A percentile compares a stretch with the other conserved stretches of the same genome.
phyloP scores from a whole-genome alignment of 2,888 invertebrate genomes.

The Drosophila ustulata region DNA sequence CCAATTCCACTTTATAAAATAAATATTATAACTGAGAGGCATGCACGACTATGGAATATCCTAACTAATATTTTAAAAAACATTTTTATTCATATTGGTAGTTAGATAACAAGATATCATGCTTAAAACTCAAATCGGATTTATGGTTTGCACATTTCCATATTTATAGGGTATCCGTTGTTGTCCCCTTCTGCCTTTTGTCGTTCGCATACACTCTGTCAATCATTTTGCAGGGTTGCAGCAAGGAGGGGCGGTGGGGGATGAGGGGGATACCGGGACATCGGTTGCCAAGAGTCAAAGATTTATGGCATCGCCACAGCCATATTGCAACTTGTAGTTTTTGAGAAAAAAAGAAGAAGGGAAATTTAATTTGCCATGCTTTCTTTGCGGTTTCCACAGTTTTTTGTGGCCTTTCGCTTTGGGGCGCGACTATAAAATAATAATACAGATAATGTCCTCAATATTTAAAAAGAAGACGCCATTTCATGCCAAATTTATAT shows the following conservation, averaged over 20 bases:
- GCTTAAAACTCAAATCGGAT: too few relatives aligned
- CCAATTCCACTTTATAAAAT: constrained; percentile 48
- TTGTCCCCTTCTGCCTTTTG: constrained; percentile 22
- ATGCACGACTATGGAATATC: constrained; percentile 34
- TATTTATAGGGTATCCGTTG: constrained; percentile 28
- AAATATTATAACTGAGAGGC: constrained; percentile 4
- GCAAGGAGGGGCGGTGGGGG: constrained; percentile 28
- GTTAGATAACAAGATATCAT: too few relatives aligned
- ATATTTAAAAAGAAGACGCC: constrained; percentile 68
- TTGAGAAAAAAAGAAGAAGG: constrained; percentile 37
- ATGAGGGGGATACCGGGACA: background rate
- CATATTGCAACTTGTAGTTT: constrained; percentile 51
- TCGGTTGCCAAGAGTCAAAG: constrained; percentile 66
- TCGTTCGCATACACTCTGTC: constrained; percentile 56
- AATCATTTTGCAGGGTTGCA: constrained; percentile 54
- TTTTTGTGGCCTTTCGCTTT: constrained; percentile 24
- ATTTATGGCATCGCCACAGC: constrained; percentile 65
- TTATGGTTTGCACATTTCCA: background rate
- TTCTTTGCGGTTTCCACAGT: constrained; percentile 23
- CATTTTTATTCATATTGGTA: too few relatives aligned
- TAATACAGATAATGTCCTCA: constrained; percentile 52
- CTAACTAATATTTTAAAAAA: background rate
- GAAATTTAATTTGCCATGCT: constrained; percentile 72
- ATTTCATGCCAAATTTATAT: constrained; percentile 85
- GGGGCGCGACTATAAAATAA: constrained; percentile 38